Conservation (phyloP, 2,888 invertebrate genomes). For the Colostygia pectinataria region DNA sequence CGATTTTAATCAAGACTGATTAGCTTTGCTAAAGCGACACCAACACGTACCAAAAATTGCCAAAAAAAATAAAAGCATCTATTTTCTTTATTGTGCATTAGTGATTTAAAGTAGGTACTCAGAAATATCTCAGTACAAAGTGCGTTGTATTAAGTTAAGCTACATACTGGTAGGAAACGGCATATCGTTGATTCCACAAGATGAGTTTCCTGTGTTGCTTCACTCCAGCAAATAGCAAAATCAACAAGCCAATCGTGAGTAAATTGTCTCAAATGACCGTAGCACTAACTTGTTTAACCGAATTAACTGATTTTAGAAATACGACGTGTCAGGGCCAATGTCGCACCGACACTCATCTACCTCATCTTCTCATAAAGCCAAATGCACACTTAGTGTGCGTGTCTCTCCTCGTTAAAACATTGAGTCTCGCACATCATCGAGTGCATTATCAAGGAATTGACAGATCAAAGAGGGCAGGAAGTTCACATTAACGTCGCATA, state of each 20-base stretch:
- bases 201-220: slow-evolving; percentile 50
- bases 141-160: slow-evolving; percentile 1
- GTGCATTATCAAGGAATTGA: slow-evolving; percentile 73
- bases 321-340: slow-evolving; percentile 39
- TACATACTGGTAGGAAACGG: slow-evolving; percentile 37
- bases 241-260: slow-evolving; percentile 63
- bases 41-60: too few species aligned
- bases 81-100: too few species aligned
- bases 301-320: slow-evolving; percentile 71
- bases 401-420: slow-evolving; percentile 58
- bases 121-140: too few species aligned
- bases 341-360: slow-evolving; percentile 31
- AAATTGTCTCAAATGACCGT: slow-evolving; percentile 73
- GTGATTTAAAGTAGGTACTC: too few species aligned
- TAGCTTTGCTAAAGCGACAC: too few species aligned
- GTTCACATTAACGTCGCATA: slow-evolving; percentile 68
- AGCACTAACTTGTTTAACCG: slow-evolving; percentile 66
- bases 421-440: slow-evolving; percentile 55
- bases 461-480: slow-evolving; percentile 74
- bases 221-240: slow-evolving; percentile 59
- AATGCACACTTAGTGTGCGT: slow-evolving; percentile 57
- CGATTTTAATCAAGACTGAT: too few species aligned
- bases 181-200: slow-evolving; percentile 49
- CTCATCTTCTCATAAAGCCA: slow-evolving; percentile 18
- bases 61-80: too few species aligned